Evolutionary conservation across 35 echinoderm and acorn worm genomes (phyloP).

Genomic region (Holothuria glaberrima): DNA sequence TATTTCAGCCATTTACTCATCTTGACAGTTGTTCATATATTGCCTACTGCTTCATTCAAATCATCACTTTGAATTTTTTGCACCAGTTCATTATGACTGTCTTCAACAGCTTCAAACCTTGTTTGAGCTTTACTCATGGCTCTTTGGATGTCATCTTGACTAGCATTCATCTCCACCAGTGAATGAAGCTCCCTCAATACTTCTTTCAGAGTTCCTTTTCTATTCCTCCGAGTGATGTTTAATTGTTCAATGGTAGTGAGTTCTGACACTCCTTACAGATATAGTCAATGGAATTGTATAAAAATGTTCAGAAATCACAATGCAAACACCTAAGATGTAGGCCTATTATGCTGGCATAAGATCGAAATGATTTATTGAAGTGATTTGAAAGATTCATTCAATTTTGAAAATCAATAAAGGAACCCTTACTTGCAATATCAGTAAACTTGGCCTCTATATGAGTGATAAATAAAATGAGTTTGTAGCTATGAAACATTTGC

Average conservation of each 20-base stretch:
- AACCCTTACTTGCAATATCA: no score
- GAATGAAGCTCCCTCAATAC: not conserved
- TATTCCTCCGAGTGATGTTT: not conserved
- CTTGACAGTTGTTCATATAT: not conserved
- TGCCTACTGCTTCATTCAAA: not conserved
- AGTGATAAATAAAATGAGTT: no score
- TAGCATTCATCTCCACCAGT: not conserved
- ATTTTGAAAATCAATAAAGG: no score
- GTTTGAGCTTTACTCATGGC: not conserved
- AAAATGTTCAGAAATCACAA: no score
- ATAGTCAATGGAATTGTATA: no score
- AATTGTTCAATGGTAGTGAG: not conserved
- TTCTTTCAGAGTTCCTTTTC: not conserved
- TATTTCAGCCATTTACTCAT: not conserved
- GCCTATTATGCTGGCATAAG: no score
- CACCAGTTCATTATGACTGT: constrained; percentile 11
- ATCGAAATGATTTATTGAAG: no score
- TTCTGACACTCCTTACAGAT: no score
- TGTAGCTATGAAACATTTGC: no score
- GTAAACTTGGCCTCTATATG: no score
- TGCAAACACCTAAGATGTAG: no score
- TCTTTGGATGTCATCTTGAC: not conserved
- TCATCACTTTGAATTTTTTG: constrained; percentile 17
- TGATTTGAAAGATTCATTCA: no score
- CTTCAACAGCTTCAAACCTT: not conserved